Percentiles rank a stretch among this genome's conserved stretches.
These are phyloP conservation scores for Patella pellucida DNA, from an alignment of 2,888 invertebrate genomes.

Conservation along the genomic window DNA sequence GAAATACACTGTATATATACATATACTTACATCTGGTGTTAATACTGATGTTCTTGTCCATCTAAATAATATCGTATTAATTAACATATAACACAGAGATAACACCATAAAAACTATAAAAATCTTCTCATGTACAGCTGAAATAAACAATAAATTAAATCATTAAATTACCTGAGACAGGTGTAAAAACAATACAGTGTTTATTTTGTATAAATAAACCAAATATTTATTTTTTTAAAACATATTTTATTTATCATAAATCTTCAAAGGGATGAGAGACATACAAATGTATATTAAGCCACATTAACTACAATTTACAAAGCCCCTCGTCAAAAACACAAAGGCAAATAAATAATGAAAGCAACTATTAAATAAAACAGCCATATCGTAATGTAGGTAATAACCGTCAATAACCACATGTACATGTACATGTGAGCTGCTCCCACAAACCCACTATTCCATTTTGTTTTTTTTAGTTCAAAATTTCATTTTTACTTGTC, in stretches of 20 bases:
- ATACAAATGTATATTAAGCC: no score
- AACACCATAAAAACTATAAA: slow-evolving; percentile 65
- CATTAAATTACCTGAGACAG: no score
- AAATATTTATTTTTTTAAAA: not conserved
- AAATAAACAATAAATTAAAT: slow-evolving; percentile 57
- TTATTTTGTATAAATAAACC: not conserved
- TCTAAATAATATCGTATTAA: slow-evolving; percentile 67
- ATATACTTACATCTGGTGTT: slow-evolving; percentile 48
- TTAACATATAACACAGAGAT: slow-evolving; percentile 60
- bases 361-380: not conserved
- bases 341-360: not conserved
- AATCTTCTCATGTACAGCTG: slow-evolving; percentile 76
- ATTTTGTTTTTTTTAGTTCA: no score
- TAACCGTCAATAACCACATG: no score
- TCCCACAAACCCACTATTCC: no score
- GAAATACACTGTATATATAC: not conserved
- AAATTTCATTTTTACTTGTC: no score
- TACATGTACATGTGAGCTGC: no score
- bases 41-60: slow-evolving; percentile 59
- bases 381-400: not conserved
- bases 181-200: not conserved
- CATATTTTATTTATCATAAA: no score
- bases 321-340: not conserved
- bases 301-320: not conserved
- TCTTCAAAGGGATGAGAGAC: no score